Conservation (phyloP, 2,113 vertebrate species). For the Eonycteris spelaea region DNA sequence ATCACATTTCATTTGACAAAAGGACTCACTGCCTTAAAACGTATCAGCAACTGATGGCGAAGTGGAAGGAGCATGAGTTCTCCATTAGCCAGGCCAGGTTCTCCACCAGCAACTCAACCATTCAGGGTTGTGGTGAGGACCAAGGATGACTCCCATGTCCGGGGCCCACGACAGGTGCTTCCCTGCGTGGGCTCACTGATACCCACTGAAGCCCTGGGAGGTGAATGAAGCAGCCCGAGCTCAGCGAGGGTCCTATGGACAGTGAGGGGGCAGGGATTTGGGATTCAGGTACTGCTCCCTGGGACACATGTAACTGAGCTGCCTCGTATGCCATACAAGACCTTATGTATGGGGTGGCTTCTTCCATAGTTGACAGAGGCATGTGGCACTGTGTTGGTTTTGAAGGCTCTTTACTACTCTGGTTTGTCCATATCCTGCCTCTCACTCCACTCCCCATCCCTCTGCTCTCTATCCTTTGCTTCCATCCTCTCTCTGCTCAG, state of each 20-base stretch:
- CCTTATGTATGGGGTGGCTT: not conserved
- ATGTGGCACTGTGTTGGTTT: accelerated
- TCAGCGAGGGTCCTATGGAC: not conserved
- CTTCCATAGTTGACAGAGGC: not conserved
- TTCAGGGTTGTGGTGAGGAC: too few species aligned
- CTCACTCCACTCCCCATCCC: accelerated
- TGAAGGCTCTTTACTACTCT: not conserved
- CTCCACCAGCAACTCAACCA: not conserved
- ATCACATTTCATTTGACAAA: not conserved
- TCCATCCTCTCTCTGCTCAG: not conserved
- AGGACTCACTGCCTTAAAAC: not conserved
- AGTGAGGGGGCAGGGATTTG: not conserved
- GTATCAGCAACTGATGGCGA: not conserved
- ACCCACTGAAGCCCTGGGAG: not conserved
- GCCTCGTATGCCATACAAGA: not conserved
- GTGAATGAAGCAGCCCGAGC: not conserved
- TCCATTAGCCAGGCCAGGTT: not conserved
- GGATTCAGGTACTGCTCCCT: not conserved
- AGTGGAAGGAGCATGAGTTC: not conserved
- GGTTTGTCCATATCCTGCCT: not conserved
- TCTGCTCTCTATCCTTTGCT: not conserved
- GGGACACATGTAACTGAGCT: not conserved
- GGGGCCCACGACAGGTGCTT: not conserved
- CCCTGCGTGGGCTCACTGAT: not conserved
- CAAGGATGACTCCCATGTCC: accelerated